A percentile compares a stretch with the other conserved stretches of the same genome.
Conservation (phyloP, 2,888 invertebrate species). For the Pammene fasciana region DNA sequence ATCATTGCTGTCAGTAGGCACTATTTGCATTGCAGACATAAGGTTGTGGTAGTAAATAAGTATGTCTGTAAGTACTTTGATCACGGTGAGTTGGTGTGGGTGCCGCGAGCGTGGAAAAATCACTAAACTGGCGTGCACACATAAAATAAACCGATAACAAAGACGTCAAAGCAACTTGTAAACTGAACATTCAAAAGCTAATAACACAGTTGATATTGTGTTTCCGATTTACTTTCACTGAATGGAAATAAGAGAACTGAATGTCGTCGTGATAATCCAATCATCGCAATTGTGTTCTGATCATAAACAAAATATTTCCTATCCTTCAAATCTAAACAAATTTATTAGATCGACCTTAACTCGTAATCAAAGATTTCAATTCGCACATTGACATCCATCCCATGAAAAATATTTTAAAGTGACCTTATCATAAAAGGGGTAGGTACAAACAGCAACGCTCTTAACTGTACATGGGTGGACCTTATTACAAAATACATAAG, state of each 20-base stretch:
- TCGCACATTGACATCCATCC: not conserved
- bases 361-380: too few species aligned
- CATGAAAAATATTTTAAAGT: not conserved
- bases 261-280: not conserved
- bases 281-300: too few species aligned
- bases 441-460: too few species aligned
- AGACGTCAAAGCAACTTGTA: slow-evolving; percentile 58
- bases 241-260: not conserved
- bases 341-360: too few species aligned
- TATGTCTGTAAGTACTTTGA: slow-evolving; percentile 32
- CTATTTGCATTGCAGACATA: slow-evolving; percentile 5
- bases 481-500: too few species aligned
- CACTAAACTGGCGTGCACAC: slow-evolving; percentile 58
- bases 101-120: slow-evolving; percentile 58
- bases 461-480: too few species aligned
- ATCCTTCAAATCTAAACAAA: too few species aligned
- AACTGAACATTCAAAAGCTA: slow-evolving; percentile 53
- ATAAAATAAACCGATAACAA: slow-evolving; percentile 66
- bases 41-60: slow-evolving; percentile 24
- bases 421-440: not conserved
- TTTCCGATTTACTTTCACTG: slow-evolving; percentile 16
- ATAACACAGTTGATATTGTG: slow-evolving; percentile 46
- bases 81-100: slow-evolving; percentile 40
- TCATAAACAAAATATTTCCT: too few species aligned
- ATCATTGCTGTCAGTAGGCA: not conserved